A percentile compares a stretch with the other conserved stretches of the same genome.
phyloP scores from a whole-genome alignment of 2,888 invertebrate genomes.

The Branchipolynoe longqiensis region DNA sequence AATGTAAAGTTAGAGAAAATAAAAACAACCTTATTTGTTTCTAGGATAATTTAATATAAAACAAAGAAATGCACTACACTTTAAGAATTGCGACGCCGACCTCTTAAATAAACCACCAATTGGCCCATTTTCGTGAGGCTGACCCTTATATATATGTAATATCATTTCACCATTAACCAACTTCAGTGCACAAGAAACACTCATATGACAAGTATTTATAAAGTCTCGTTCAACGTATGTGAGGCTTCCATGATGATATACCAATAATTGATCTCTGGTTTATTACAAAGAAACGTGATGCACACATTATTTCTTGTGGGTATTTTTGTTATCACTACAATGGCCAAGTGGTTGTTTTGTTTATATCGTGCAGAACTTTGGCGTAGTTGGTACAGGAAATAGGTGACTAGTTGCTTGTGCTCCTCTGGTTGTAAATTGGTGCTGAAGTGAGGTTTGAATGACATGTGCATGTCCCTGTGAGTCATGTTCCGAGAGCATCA shows the following conservation, averaged over 20 bases:
- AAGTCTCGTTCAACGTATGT: constrained; percentile 17
- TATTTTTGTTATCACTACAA: not conserved
- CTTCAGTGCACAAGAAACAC: not conserved
- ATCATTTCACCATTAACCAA: too few species aligned
- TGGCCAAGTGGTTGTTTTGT: not conserved
- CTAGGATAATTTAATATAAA: too few species aligned
- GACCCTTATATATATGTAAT: too few species aligned
- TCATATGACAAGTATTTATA: constrained; percentile 12
- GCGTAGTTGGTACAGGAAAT: constrained; percentile 35
- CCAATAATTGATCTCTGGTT: constrained; percentile 36
- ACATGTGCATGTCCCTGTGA: not conserved
- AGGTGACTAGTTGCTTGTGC: constrained; percentile 21
- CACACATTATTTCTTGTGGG: constrained; percentile 35
- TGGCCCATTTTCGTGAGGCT: too few species aligned
- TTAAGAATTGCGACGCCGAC: too few species aligned
- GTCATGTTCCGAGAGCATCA: not conserved
- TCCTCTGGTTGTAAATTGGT: constrained; percentile 34
- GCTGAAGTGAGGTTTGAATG: constrained; percentile 46
- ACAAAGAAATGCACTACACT: too few species aligned
- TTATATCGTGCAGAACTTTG: not conserved
- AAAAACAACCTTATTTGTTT: too few species aligned
- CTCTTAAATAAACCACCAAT: too few species aligned
- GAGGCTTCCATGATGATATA: constrained; percentile 46
- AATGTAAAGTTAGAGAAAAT: too few species aligned
- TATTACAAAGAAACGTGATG: constrained; percentile 2